These are phyloP conservation scores for Circaetus cinerascens DNA, from an alignment of 2,113 vertebrate species.

Conservation along the genomic window DNA sequence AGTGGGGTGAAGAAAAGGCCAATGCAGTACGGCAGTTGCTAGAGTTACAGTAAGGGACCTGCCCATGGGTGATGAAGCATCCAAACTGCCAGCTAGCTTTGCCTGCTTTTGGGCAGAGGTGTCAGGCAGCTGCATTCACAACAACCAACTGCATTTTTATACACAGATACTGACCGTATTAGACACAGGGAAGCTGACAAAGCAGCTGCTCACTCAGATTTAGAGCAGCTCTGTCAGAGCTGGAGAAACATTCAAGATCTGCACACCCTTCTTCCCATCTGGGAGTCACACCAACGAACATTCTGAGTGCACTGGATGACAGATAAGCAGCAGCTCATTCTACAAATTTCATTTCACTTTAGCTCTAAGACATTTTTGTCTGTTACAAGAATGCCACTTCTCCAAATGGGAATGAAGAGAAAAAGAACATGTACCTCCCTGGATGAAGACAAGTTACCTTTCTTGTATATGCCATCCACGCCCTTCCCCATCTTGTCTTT, in stretches of 20 bases:
- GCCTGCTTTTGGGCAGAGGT: neutral
- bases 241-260: neutral
- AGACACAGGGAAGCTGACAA: neutral
- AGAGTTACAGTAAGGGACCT: neutral
- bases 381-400: neutral
- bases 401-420: neutral
- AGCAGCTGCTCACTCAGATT: neutral
- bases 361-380: neutral
- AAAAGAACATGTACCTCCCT: neutral
- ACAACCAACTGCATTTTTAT: neutral
- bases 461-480: slow-evolving; percentile 93
- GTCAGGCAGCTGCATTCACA: neutral
- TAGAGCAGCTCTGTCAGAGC: neutral
- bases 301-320: neutral
- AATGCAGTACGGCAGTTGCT: neutral
- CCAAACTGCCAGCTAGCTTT: neutral
- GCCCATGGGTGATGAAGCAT: neutral
- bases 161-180: neutral
- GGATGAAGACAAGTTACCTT: slow-evolving; percentile 77
- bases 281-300: neutral
- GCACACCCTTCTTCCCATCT: neutral
- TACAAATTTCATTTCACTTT: neutral
- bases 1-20: neutral
- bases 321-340: neutral
- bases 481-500: slow-evolving; percentile 98